A percentile compares a stretch with the other conserved stretches of the same genome.
These are phyloP conservation scores for Stigmatopora argus DNA, from an alignment of 2,113 vertebrate genomes.

Conservation along the genomic window DNA sequence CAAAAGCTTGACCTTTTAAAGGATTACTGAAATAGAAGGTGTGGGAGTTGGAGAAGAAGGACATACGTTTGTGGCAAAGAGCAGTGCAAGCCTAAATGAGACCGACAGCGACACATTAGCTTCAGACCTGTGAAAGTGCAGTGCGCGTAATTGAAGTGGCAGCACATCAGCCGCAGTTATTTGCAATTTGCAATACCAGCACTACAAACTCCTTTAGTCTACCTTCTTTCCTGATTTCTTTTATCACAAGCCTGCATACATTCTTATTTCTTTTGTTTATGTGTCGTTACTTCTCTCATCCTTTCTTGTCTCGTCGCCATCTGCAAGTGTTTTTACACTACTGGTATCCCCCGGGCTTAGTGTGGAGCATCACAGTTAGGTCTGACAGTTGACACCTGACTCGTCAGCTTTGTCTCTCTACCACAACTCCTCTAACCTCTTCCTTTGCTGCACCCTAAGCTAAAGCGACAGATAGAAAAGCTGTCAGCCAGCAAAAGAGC, in stretches of 20 bases:
- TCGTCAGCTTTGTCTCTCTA: neutral
- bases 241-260: neutral
- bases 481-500: conserved; percentile 52
- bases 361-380: conserved; percentile 33
- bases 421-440: neutral
- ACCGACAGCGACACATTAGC: conserved; percentile 72
- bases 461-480: conserved; percentile 35
- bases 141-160: conserved; percentile 75
- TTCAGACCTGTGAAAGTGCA: conserved; percentile 68
- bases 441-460: conserved; percentile 24
- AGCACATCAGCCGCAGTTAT: conserved; percentile 69
- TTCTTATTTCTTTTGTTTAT: conserved; percentile 1
- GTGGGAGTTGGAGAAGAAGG: conserved; percentile 13
- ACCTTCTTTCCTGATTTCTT: conserved; percentile 17
- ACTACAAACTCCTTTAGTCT: neutral
- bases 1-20: conserved; percentile 27
- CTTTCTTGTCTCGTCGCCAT: conserved; percentile 11
- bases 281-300: conserved; percentile 14
- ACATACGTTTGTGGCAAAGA: conserved; percentile 42
- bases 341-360: conserved; percentile 34
- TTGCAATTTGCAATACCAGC: conserved; percentile 50
- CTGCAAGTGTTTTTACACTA: conserved; percentile 13
- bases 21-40: conserved; percentile 40
- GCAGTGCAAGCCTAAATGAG: conserved; percentile 52
- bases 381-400: conserved; percentile 44